Evolutionary conservation across 2,888 invertebrate species (phyloP).

Genomic region (Plebejus melissa): DNA sequence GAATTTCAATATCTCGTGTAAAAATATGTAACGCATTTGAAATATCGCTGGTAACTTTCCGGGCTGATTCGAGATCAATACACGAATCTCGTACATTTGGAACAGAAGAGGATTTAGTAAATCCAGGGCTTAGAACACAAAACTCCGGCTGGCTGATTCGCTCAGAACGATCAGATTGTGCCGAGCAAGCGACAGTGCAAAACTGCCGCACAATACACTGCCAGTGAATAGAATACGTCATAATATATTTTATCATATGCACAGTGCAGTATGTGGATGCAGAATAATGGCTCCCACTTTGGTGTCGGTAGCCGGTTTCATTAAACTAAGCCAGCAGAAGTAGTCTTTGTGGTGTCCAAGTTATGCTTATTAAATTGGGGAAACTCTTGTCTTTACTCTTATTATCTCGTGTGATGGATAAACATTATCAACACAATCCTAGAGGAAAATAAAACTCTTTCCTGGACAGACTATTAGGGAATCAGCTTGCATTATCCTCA

Average conservation of each 20-base stretch:
- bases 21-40: constrained; percentile 32
- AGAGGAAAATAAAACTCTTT: too few species aligned
- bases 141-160: constrained; percentile 54
- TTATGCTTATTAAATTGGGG: not conserved
- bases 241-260: constrained; percentile 5
- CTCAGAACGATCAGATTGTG: constrained; percentile 50
- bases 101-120: constrained; percentile 46
- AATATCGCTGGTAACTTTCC: constrained; percentile 25
- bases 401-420: too few species aligned
- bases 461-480: too few species aligned
- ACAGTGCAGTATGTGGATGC: not conserved
- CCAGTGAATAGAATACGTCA: constrained; percentile 16
- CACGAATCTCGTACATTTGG: constrained; percentile 34
- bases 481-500: too few species aligned
- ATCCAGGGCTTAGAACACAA: constrained; percentile 54
- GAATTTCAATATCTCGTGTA: constrained; percentile 18
- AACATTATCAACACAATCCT: too few species aligned
- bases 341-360: not conserved
- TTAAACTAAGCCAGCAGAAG: not conserved
- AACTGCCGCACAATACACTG: constrained; percentile 38
- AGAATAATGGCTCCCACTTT: not conserved
- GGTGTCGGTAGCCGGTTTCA: not conserved
- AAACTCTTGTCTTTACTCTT: not conserved
- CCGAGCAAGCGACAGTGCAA: constrained; percentile 43
- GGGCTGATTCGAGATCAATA: constrained; percentile 35